A percentile compares a stretch with the other conserved stretches of the same genome.
These are phyloP conservation scores for Nyctibius bracteatus DNA, from an alignment of 2,113 vertebrate species.

Conservation along the genomic window DNA sequence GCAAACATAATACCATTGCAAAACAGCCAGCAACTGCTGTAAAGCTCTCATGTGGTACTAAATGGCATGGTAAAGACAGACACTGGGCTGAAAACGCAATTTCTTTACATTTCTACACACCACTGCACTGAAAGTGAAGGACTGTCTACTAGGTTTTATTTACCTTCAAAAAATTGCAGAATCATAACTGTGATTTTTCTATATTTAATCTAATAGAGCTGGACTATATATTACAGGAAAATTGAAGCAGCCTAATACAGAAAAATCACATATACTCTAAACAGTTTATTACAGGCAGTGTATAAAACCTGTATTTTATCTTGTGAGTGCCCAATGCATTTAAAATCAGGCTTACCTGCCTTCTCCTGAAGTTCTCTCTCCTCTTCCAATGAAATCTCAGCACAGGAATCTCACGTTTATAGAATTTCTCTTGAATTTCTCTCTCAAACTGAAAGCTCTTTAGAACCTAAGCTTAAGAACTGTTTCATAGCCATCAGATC, in stretches of 20 bases:
- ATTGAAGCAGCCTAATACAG: background rate
- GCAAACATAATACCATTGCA: background rate
- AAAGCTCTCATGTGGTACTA: background rate
- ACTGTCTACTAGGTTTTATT: background rate
- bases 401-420: accelerated
- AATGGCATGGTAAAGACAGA: background rate
- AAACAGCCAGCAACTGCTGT: background rate
- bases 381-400: background rate
- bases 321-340: background rate
- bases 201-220: background rate
- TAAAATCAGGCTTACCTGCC: background rate
- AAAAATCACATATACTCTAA: background rate
- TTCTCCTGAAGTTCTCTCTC: background rate
- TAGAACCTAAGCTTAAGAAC: background rate
- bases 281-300: background rate
- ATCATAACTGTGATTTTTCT: accelerated
- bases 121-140: background rate
- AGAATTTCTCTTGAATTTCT: background rate
- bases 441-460: background rate
- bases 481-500: background rate
- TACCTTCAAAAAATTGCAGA: background rate
- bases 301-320: background rate
- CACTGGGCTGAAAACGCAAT: background rate
- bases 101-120: background rate
- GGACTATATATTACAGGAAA: background rate